These are phyloP conservation scores for Geophilus truncorum DNA, from an alignment of 2,888 invertebrate genomes.

Conservation along the genomic window DNA sequence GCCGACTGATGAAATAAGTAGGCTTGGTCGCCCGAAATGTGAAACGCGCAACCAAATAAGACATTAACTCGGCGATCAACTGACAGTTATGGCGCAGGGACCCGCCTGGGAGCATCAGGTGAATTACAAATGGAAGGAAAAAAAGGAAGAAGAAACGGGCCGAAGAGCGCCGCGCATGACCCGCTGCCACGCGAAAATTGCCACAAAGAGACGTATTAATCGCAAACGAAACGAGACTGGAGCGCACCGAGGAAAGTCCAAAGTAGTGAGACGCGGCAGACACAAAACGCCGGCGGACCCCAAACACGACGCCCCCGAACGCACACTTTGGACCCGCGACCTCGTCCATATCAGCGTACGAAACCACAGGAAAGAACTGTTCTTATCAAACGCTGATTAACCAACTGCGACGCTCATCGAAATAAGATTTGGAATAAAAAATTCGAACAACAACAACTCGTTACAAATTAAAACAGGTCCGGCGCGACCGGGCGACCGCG, in stretches of 20 bases:
- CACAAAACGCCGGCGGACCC: slow-evolving; percentile 27
- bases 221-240: background rate
- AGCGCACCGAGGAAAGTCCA: background rate
- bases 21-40: background rate
- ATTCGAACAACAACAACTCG: background rate
- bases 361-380: slow-evolving; percentile 16
- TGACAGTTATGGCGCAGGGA: slow-evolving; percentile 32
- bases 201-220: background rate
- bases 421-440: background rate
- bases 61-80: slow-evolving; percentile 29
- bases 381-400: slow-evolving; percentile 20
- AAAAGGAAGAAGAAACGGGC: background rate
- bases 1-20: background rate
- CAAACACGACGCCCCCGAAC: slow-evolving; percentile 25
- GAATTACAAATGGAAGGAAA: background rate
- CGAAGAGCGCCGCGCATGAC: background rate
- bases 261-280: slow-evolving; percentile 15
- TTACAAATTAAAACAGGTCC: background rate
- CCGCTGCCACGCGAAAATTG: background rate
- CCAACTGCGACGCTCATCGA: slow-evolving; percentile 17
- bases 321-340: slow-evolving; percentile 25
- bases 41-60: slow-evolving; percentile 27
- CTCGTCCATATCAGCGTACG: slow-evolving; percentile 16
- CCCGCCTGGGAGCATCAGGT: slow-evolving; percentile 27
- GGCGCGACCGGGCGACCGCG: too few species aligned